A percentile compares a stretch with the other conserved stretches of the same genome.
Conservation (phyloP, 1,140 invertebrate genomes). For the Bacillus rossius region DNA sequence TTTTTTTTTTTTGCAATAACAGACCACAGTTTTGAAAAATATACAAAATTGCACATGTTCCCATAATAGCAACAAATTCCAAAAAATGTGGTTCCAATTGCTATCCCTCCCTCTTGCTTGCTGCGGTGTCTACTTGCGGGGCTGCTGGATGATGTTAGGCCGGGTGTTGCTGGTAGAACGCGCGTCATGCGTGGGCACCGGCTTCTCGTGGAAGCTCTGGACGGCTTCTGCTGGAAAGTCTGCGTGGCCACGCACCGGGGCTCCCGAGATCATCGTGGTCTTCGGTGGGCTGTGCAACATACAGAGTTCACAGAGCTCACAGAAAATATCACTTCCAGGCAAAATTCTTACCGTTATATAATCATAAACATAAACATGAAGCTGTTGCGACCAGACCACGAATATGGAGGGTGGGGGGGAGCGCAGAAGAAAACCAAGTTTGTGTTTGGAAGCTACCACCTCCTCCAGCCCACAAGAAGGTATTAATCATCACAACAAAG, state of each 20-base stretch:
- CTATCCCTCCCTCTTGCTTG: too few relatives aligned
- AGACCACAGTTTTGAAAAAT: too few relatives aligned
- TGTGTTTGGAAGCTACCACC: too few relatives aligned
- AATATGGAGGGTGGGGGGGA: neutral
- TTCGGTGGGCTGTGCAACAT: conserved; percentile 57
- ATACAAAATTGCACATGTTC: too few relatives aligned
- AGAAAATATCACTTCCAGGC: neutral
- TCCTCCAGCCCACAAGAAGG: too few relatives aligned
- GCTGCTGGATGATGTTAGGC: conserved; percentile 62
- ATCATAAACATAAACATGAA: neutral
- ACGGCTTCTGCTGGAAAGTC: conserved; percentile 86
- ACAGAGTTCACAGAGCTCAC: neutral
- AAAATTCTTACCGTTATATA: neutral
- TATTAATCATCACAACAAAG: too few relatives aligned
- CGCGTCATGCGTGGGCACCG: conserved; percentile 58
- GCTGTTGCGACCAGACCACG: neutral
- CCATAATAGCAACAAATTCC: too few relatives aligned
- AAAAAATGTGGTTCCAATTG: too few relatives aligned
- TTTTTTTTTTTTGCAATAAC: too few relatives aligned
- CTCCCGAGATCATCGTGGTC: conserved; percentile 70
- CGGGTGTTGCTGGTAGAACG: conserved; percentile 51
- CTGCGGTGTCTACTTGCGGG: conserved; percentile 57
- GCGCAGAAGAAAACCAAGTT: conserved; percentile 20
- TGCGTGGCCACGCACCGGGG: conserved; percentile 70
- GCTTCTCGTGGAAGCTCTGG: conserved; percentile 70